phyloP scores from a whole-genome alignment of 2,888 invertebrate genomes.

The Coelopa pilipes region DNA sequence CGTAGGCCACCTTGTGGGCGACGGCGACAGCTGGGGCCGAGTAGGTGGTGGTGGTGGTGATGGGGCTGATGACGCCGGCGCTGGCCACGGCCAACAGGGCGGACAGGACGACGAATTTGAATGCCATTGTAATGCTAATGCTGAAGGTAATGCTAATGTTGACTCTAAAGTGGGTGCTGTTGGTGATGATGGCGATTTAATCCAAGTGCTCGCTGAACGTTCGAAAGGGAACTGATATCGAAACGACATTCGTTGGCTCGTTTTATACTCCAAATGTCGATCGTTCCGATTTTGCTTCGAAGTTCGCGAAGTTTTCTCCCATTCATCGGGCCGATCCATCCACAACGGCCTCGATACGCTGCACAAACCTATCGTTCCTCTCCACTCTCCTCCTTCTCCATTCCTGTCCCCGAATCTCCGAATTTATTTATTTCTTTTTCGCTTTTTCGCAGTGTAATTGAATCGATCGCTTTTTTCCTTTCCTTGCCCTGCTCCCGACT shows the following conservation, averaged over 20 bases:
- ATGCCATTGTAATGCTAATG: constrained; percentile 55
- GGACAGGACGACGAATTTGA: constrained; percentile 70
- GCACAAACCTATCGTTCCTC: too few species aligned
- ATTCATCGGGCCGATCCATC: too few species aligned
- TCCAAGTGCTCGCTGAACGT: constrained; percentile 31
- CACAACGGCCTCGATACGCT: too few species aligned
- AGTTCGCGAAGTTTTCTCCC: not conserved
- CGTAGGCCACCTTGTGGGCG: constrained; percentile 45
- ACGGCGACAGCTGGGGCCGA: constrained; percentile 45
- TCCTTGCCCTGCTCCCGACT: too few species aligned
- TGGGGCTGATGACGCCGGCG: constrained; percentile 70
- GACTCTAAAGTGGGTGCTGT: not conserved
- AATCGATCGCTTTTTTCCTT: too few species aligned
- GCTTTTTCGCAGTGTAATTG: too few species aligned
- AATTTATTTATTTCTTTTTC: too few species aligned
- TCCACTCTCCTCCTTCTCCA: too few species aligned
- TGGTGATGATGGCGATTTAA: not conserved
- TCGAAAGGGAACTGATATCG: constrained; percentile 51
- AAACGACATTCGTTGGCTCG: constrained; percentile 44
- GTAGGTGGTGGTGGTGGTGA: not conserved
- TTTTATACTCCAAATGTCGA: constrained; percentile 22
- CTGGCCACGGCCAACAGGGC: constrained; percentile 72
- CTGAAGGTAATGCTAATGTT: constrained; percentile 24
- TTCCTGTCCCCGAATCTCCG: too few species aligned
- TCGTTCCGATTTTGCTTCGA: not conserved